Evolutionary conservation across 2,113 vertebrate species (phyloP).

Genomic region (Notothenia coriiceps): DNA sequence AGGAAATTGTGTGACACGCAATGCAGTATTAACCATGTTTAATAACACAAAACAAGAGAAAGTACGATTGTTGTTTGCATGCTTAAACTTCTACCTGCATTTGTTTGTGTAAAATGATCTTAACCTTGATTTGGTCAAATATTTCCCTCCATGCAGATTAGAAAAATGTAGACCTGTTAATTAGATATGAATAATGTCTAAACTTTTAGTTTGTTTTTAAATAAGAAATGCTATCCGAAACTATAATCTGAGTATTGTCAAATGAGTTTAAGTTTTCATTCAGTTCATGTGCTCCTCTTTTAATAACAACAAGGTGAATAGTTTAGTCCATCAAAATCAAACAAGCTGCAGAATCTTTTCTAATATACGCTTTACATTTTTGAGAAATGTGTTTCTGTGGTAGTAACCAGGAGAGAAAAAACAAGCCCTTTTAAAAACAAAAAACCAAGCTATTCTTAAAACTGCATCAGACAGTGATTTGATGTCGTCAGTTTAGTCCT

Average conservation of each 20-base stretch:
- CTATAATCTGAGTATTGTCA: not conserved
- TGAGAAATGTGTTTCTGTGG: not conserved
- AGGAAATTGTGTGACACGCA: not conserved
- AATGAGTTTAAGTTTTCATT: not conserved
- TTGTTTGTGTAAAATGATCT: not conserved
- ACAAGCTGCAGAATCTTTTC: not conserved
- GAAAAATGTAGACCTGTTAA: too few relatives aligned
- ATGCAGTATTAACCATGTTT: not conserved
- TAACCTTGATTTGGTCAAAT: not conserved
- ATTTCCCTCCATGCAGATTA: not conserved
- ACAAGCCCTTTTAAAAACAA: not conserved
- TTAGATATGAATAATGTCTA: too few relatives aligned
- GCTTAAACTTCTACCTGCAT: not conserved
- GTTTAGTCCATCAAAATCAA: too few relatives aligned
- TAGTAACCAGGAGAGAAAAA: not conserved
- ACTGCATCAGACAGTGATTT: not conserved
- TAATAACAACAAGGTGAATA: not conserved
- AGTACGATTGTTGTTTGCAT: not conserved
- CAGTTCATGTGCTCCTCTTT: not conserved
- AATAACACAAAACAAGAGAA: not conserved
- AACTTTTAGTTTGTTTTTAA: not conserved
- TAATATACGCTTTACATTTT: not conserved
- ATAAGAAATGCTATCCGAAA: not conserved
- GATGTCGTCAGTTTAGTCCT: slow-evolving; percentile 19
- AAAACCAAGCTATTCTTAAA: not conserved